Evolutionary conservation across 2,797 vertebrate genomes (phyloP), one percentile per base, ranked within the genome.

Genomic region (Florisuga fusca): DNA sequence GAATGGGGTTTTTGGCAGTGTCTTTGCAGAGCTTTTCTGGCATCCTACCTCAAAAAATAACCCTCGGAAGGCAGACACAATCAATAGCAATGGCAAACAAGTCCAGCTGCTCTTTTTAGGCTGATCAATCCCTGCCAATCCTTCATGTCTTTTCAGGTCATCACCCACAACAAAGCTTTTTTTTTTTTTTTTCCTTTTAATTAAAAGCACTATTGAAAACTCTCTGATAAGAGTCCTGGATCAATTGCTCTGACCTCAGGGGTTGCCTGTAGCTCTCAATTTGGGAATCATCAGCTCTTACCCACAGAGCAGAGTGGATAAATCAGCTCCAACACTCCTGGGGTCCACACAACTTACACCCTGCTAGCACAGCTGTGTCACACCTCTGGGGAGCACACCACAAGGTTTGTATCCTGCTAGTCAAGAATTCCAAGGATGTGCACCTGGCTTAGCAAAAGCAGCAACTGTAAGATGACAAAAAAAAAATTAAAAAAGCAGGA

Each of bases 191-290:
- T 8, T 4, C 6, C 38, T 38, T 93, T 68, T 95, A 94, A 96
- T 96, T 94, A 94, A 95, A 94, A 90, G 79, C 57, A 34, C 14
- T 54, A 90, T 68, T 57, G 92, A 87, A 87, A 95, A 91, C 88
- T 57, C 57, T 80, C 87, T 77, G 79, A 80, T 80, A 29, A 29
- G 1, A 46, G 61, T 12, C 50, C 72, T 46, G 27, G 80, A 94
- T 95, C 92, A 61, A 95, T 94, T 18, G 4, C 27, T 71, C 58
- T 38, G 79, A 51, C 93, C 79, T 77, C 63, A 25, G 85, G 79
- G 45, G 67, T 8, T 55, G 79, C 8, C 66, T 50, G 10, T 2
- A 53, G 57, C 34, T 57, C 57, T 41, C n/a, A 3, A 14, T 10
- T 18, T 6, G 53, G 73, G 84, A 51, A 46, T 38, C 5, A 0